phyloP scores from a whole-genome alignment of 2,888 invertebrate species.

The Ethmia dodecea region DNA sequence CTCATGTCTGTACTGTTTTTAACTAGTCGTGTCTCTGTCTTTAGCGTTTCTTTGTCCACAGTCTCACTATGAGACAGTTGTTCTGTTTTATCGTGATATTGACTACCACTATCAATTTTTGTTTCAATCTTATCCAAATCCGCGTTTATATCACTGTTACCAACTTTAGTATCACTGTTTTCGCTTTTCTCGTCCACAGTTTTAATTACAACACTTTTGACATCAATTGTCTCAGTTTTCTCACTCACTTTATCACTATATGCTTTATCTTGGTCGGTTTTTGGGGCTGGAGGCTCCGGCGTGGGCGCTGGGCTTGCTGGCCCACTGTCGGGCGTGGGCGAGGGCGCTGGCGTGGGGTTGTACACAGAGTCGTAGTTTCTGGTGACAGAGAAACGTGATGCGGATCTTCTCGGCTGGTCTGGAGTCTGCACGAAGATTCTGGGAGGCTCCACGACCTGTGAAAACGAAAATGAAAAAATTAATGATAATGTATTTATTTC shows the following conservation, averaged over 20 bases:
- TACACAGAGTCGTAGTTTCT: conserved; percentile 61
- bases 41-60: conserved; percentile 30
- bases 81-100: conserved; percentile 39
- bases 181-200: conserved; percentile 11
- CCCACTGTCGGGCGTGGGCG: conserved; percentile 27
- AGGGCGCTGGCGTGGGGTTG: conserved; percentile 33
- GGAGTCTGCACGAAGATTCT: conserved; percentile 76
- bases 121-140: neutral
- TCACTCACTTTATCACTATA: conserved; percentile 8
- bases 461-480: too few relatives aligned
- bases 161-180: conserved; percentile 14
- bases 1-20: conserved; percentile 38
- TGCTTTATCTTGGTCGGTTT: neutral
- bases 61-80: conserved; percentile 39
- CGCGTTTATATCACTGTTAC: conserved; percentile 19
- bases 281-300: neutral
- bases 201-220: too few relatives aligned
- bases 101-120: conserved; percentile 14
- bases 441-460: conserved; percentile 58
- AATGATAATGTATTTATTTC: too few relatives aligned
- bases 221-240: conserved; percentile 14
- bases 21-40: conserved; percentile 44
- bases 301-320: conserved; percentile 9
- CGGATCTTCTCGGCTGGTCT: conserved; percentile 72
- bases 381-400: conserved; percentile 62